phyloP scores from a whole-genome alignment of 2,797 vertebrate species.

The Sciurus carolinensis region DNA sequence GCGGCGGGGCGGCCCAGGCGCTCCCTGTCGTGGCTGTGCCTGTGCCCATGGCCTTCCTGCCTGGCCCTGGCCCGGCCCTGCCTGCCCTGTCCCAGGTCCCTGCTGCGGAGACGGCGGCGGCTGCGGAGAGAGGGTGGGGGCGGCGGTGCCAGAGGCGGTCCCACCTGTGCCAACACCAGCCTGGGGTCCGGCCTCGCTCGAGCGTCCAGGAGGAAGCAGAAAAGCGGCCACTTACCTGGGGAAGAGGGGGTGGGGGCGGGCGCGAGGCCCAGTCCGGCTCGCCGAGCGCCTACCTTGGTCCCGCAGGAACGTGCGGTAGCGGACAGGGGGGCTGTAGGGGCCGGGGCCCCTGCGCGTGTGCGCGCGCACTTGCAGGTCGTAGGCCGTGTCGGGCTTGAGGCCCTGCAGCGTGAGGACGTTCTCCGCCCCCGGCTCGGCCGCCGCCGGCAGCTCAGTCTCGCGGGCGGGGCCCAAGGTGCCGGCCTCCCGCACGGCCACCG shows the following conservation, averaged over 20 bases:
- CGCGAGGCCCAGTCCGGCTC: slow-evolving; percentile 75
- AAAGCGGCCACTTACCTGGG: slow-evolving; percentile 91
- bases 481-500: slow-evolving; percentile 95
- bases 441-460: slow-evolving; percentile 94
- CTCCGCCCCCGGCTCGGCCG: slow-evolving; percentile 86
- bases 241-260: slow-evolving; percentile 85
- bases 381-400: slow-evolving; percentile 97
- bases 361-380: slow-evolving; percentile 98
- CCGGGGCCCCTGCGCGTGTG: slow-evolving; percentile 99
- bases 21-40: slow-evolving; percentile 65
- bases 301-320: slow-evolving; percentile 97
- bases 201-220: slow-evolving; percentile 86
- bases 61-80: slow-evolving; percentile 84
- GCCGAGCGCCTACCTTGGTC: slow-evolving; percentile 95
- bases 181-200: slow-evolving; percentile 90
- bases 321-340: slow-evolving; percentile 97
- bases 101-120: slow-evolving; percentile 69
- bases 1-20: slow-evolving; percentile 71
- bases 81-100: slow-evolving; percentile 80
- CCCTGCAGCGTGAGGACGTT: slow-evolving; percentile 95
- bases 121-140: slow-evolving; percentile 72
- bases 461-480: slow-evolving; percentile 89
- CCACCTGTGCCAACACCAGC: slow-evolving; percentile 90
- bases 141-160: slow-evolving; percentile 81
- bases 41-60: slow-evolving; percentile 80